Evolutionary conservation across 2,797 vertebrate species (phyloP), one percentile per base, ranked within the genome.

Genomic region (Danionella dracula): DNA sequence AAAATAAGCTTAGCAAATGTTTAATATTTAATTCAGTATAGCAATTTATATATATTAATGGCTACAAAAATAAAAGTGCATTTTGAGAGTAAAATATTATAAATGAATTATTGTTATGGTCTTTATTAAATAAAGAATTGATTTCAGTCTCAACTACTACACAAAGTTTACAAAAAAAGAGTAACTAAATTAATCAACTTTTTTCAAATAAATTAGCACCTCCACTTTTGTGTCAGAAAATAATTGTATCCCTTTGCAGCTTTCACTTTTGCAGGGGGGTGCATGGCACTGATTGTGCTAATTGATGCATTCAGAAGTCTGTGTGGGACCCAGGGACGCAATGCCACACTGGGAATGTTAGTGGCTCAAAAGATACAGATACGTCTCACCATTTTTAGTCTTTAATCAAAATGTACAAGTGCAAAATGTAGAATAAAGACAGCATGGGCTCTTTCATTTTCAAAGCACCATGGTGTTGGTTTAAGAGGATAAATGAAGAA

Each of bases 191-290:
- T 71, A 71, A 79, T 77, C 71, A 73, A 64, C 86, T 90, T 90
- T 83, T 89, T 82, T 86, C 87, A 87, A 88, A 87, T 89, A 86
- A 91, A 90, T 91, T 89, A 90, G 84, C 88, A 78, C 86, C 88
- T 90, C 86, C 83, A 85, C 87, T 86, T 90, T 87, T 84, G 85
- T 90, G 89, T 90, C 87, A 91, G 87, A 89, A 90, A 87, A 87
- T 90, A 88, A 90, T 90, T 88, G 86, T 88, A 85, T 89, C 83
- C 82, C 81, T 72, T 58, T 63, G 74, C 70, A 63, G 69, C 69
- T 72, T 74, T 74, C 51, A 62, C 71, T 73, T 66, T 77, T 75
- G 68, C 72, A 72, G 76, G 46, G 34, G 63, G 44, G 63, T 70
- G 63, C 54, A 45, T 70, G 68, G 69, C 54, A 50, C 70, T 69